A percentile compares a stretch with the other conserved stretches of the same genome.
These are phyloP conservation scores for Chionis minor DNA, from an alignment of 2,113 vertebrate species.

Conservation along the genomic window DNA sequence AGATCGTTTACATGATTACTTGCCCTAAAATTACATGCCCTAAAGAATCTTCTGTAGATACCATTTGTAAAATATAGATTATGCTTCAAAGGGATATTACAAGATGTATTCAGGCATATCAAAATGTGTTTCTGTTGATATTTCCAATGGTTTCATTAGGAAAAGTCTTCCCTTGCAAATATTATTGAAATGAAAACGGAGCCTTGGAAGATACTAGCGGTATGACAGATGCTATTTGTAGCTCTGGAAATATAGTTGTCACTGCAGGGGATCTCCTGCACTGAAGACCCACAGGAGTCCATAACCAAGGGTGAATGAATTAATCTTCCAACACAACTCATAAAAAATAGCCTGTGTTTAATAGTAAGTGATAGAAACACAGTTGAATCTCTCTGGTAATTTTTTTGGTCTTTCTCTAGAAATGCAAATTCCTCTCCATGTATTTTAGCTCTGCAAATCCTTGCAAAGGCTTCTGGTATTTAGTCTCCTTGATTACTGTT, in stretches of 20 bases:
- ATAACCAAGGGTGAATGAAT: conserved; percentile 6
- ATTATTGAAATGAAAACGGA: conserved; percentile 35
- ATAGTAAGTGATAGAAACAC: conserved; percentile 4
- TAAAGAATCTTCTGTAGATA: not conserved
- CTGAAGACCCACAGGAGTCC: conserved; percentile 26
- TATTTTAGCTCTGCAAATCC: not conserved
- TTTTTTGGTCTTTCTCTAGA: not conserved
- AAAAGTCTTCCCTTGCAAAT: conserved; percentile 42
- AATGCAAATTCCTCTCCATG: not conserved
- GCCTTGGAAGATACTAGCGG: not conserved
- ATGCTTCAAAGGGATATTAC: conserved; percentile 5
- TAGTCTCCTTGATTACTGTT: not conserved
- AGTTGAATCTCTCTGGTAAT: not conserved
- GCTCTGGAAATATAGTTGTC: conserved; percentile 62
- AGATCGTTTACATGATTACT: conserved; percentile 10
- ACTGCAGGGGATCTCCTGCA: conserved; percentile 46
- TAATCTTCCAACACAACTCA: conserved; percentile 10
- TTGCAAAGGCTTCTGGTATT: not conserved
- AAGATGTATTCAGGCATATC: conserved; percentile 12
- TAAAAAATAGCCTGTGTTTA: conserved; percentile 9
- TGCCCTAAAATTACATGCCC: conserved; percentile 1
- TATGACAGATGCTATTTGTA: conserved; percentile 56
- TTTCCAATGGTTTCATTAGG: conserved; percentile 54
- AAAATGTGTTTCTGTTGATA: conserved; percentile 43
- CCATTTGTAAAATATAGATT: conserved; percentile 42